A percentile compares a stretch with the other conserved stretches of the same genome.
Conservation (phyloP, 2,113 vertebrate genomes). For the Anser brachyrhynchus region DNA sequence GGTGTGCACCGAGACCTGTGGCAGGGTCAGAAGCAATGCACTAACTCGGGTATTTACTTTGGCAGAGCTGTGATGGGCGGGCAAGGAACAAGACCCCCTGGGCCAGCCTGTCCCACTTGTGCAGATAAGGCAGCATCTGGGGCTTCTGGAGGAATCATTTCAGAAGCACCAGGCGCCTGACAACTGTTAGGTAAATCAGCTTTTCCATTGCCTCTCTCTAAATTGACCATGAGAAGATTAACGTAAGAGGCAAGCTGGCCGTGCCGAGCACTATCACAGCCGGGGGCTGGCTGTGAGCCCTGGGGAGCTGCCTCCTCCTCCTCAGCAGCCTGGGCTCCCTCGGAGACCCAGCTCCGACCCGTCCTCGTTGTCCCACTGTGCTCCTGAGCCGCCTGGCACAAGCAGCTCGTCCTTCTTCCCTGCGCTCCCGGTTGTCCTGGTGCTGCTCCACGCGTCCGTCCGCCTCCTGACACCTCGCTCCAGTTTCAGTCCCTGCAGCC, state of each 20-base stretch:
- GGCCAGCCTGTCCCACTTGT: background rate
- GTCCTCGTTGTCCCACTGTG: background rate
- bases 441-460: background rate
- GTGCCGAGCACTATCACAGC: background rate
- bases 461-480: background rate
- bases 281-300: background rate
- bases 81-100: background rate
- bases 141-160: background rate
- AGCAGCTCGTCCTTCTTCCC: background rate
- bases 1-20: background rate
- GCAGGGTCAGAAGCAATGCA: background rate
- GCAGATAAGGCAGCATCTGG: background rate
- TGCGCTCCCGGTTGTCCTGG: accelerated
- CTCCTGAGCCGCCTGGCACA: background rate
- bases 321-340: background rate
- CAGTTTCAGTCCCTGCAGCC: background rate
- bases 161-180: background rate
- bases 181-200: background rate
- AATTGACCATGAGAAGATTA: background rate
- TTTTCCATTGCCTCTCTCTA: background rate
- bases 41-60: background rate
- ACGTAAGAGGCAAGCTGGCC: background rate
- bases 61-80: background rate
- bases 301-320: background rate
- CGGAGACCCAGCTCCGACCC: background rate